Conservation (phyloP, 2,797 vertebrate species). For the Leptodactylus fallax region DNA sequence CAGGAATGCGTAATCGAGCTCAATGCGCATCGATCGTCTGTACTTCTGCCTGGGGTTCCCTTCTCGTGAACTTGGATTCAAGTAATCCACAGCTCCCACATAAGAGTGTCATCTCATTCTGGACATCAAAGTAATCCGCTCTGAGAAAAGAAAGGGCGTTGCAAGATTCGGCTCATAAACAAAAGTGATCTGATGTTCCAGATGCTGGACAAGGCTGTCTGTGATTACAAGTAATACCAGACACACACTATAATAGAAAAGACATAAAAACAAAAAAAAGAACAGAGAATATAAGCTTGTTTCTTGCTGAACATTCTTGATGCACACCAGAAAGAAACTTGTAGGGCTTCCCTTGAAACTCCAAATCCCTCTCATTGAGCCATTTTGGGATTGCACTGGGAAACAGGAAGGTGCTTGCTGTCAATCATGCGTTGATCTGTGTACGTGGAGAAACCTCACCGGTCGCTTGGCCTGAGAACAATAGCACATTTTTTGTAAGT, state of each 20-base stretch:
- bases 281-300: neutral
- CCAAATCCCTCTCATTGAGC: constrained; percentile 15
- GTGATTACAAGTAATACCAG: constrained; percentile 2
- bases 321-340: constrained; percentile 30
- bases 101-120: constrained; percentile 32
- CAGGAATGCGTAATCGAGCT: constrained; percentile 94
- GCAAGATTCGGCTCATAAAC: neutral
- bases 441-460: constrained; percentile 24
- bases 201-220: neutral
- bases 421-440: constrained; percentile 55
- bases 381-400: constrained; percentile 46
- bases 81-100: constrained; percentile 38
- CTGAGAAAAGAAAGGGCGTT: constrained; percentile 26
- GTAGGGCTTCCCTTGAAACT: constrained; percentile 22
- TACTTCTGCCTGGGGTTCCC: constrained; percentile 65
- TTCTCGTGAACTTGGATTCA: constrained; percentile 68
- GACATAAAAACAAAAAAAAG: neutral
- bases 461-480: constrained; percentile 28
- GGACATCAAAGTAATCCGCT: constrained; percentile 28
- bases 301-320: neutral
- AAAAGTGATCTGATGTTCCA: constrained; percentile 29
- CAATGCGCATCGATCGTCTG: constrained; percentile 89
- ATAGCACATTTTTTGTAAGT: constrained; percentile 61
- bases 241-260: neutral
- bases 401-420: constrained; percentile 49